Evolutionary conservation across 2,888 invertebrate genomes (phyloP), one percentile per base, ranked within the genome.

Genomic region (Diadegma fenestrale): DNA sequence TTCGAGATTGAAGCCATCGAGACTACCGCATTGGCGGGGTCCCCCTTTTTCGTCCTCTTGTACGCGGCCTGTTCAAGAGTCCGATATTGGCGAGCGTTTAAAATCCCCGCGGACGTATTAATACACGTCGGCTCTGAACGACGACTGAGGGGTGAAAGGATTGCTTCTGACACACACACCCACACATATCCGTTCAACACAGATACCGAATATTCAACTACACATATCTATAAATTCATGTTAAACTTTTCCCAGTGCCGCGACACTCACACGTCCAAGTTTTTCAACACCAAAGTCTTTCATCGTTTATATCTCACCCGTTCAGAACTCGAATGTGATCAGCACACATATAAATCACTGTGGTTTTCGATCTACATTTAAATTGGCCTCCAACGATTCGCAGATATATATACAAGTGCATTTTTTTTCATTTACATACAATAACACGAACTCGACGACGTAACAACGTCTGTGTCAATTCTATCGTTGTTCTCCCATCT

Each of bases 281-380:
- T 79, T 81, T 66, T 88, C 83, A 87, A 84, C 86, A 87, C 84
- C 87, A 88, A 89, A 90, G 33, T 76, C 63, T 19, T 63, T 45
- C 66, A 17, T 76, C 80, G 48, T 80, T 84, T 80, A 58, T 61
- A 48, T 80, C 26, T 14, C 54, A 84, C 72, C 61, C 66, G 19
- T 26, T 73, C 63, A 26, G 41, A 64, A 19, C 64, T 64, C 43
- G 19, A 72, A 66, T 54, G 41, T 14, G n/a, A 43, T 43, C 33
- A 37, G 37, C 48, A 64, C 30, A 68, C 54, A 69, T 58, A 41
- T 12, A n/a, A n/a, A 54, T 22, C 54, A 22, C n/a, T 69, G 54
- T 14, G 80, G 43, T 83, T 79, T 58, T 77, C 87, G 88, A 92
- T 92, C 90, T 92, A 90, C 91, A 92, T 91, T 91, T 91, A 91